Conservation (phyloP, 92 coral and sea anemone species). For the Umimayanthus kanabou region DNA sequence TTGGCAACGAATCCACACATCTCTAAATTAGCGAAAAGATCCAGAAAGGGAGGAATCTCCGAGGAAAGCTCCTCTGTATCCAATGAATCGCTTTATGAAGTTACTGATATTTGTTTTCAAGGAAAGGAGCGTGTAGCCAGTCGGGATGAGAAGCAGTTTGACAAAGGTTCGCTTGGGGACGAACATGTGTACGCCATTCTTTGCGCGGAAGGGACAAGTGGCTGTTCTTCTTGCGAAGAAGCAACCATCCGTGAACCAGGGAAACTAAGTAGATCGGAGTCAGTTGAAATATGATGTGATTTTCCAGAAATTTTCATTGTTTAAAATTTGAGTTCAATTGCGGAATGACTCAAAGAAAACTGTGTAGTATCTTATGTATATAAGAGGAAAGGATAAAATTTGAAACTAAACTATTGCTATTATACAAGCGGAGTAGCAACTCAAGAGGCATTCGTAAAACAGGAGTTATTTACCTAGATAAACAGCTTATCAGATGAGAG, state of each 20-base stretch:
- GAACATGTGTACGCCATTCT: not conserved
- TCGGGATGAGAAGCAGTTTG: not conserved
- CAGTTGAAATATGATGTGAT: not conserved
- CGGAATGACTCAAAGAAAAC: too few relatives aligned
- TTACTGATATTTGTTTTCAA: not conserved
- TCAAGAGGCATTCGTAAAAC: too few relatives aligned
- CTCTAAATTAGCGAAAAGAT: not conserved
- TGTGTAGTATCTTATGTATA: too few relatives aligned
- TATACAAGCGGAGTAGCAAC: too few relatives aligned
- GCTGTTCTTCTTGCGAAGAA: not conserved
- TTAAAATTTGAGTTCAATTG: too few relatives aligned
- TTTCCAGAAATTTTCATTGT: not conserved
- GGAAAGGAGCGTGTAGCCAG: not conserved
- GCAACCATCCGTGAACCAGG: not conserved
- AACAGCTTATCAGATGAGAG: too few relatives aligned
- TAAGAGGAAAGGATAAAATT: too few relatives aligned
- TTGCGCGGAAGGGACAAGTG: not conserved
- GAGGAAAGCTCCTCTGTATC: not conserved
- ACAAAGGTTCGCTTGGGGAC: not conserved
- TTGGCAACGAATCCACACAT: not conserved
- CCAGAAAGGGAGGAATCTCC: not conserved
- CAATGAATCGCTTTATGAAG: conserved; percentile 2
- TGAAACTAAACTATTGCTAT: too few relatives aligned
- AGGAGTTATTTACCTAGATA: too few relatives aligned
- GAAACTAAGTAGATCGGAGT: not conserved